Conservation (phyloP, 2,797 vertebrate genomes). For the Scleropages formosus region DNA sequence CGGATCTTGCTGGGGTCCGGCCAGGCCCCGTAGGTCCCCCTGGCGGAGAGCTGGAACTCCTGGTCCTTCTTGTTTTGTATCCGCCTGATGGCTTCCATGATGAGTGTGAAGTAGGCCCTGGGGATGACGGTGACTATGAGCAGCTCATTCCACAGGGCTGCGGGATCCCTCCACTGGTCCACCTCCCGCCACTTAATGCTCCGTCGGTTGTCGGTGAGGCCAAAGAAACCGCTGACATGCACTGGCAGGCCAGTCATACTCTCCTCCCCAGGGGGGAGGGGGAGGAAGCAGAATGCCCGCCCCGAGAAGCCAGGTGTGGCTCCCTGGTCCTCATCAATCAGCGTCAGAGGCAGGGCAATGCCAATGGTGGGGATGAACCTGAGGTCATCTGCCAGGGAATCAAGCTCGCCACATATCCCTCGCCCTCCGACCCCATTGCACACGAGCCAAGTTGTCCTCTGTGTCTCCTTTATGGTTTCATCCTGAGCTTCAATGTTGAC, state of each 20-base stretch:
- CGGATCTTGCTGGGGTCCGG: conserved; percentile 78
- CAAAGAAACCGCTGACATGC: conserved; percentile 96
- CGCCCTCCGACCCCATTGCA: conserved; percentile 93
- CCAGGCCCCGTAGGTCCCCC: conserved; percentile 84
- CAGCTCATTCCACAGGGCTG: conserved; percentile 94
- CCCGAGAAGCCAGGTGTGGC: conserved; percentile 82
- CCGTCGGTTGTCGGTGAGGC: conserved; percentile 94
- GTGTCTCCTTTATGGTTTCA: conserved; percentile 77
- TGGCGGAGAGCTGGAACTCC: conserved; percentile 77
- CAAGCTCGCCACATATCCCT: conserved; percentile 85
- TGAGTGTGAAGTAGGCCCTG: conserved; percentile 83
- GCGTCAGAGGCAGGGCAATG: conserved; percentile 81
- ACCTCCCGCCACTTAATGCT: conserved; percentile 97
- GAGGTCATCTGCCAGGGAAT: conserved; percentile 89
- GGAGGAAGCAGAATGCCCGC: conserved; percentile 95
- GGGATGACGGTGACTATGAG: conserved; percentile 86
- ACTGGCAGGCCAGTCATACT: conserved; percentile 93
- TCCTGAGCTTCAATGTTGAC: conserved; percentile 85
- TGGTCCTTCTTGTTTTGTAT: conserved; percentile 80
- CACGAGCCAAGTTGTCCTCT: conserved; percentile 87
- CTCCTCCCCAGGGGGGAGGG: conserved; percentile 91
- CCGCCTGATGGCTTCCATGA: conserved; percentile 81
- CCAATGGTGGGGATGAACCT: conserved; percentile 93
- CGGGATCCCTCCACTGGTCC: conserved; percentile 96
- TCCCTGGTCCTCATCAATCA: conserved; percentile 68